Evolutionary conservation across 2,888 invertebrate genomes (phyloP), one percentile per base, ranked within the genome.

Genomic region (Conistra vaccinii): DNA sequence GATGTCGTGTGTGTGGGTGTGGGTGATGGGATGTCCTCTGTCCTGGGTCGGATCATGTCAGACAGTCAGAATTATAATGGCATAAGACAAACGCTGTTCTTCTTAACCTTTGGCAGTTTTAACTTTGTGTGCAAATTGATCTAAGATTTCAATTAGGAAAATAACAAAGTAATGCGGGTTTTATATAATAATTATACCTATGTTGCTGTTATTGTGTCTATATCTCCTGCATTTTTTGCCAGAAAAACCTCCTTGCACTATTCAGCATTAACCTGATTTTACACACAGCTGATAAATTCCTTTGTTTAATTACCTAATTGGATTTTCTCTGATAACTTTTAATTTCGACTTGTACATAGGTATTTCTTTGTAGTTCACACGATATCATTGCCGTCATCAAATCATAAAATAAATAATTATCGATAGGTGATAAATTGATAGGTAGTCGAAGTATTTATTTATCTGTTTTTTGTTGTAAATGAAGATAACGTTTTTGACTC

Each of bases 351-450:
- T 65, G 32, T 53, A 35, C 12, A 63, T 42, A 17, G 12, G 17
- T 73, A 48, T 23, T 69, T 29, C 1, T 76, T 70, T 51, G 39
- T 55, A 48, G 69, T 61, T 63, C 69, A 61, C 35, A 78, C 68
- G 29, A 42, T 62, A 63, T 58, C 51, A n/a, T n/a, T 79, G 58
- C 62, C 79, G 71, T 20, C 39, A 78, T 62, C 71, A 14, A 26
- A 42, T 70, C 23, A 70, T 55, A 32, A 7, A 17, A 12, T 42
- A 57, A 70, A 57, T 51, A 57, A 70, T 51, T 51, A 78, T 78
- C 55, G 48, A 57, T 62, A 62, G n/a, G 23, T 70, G 39, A 42
- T 55, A 48, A 62, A n/a, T n/a, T n/a, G n/a, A n/a, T n/a, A n/a
- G n/a, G n/a, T n/a, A n/a, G n/a, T 78, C 61, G 23, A 70, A 48